Evolutionary conservation across 2,888 invertebrate genomes (phyloP), one percentile per base, ranked within the genome.

Genomic region (Elegia similella): DNA sequence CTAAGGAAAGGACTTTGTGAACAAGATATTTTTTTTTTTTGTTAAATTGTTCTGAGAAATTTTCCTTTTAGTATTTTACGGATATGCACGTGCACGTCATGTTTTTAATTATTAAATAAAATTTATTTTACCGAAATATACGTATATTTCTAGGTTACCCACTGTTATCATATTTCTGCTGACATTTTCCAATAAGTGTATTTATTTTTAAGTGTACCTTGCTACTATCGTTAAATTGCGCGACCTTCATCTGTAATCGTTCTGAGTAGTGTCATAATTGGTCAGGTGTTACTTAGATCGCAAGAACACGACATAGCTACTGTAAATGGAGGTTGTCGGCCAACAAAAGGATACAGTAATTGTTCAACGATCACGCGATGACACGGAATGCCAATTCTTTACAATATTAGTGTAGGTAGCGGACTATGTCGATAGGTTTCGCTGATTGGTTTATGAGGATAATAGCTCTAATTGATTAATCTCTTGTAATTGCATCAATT

Each of bases 351-450:
- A 17, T 55, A 46, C 44, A 42, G 42, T 55, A 55, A 47, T 56
- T 48, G 56, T 10, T 59, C 59, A 55, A 42, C 59, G 63, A 61
- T 58, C 65, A 70, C 69, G 72, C 67, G 65, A 68, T 66, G 63
- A 66, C 64, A 52, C 61, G 59, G 61, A 57, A 65, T 62, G 48
- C 23, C 43, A 13, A 54, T 43, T 47, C 7, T 43, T 43, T 30
- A 43, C n/a, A 1, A 42, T 23, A n/a, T 17, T 12, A 13, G 47
- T 29, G 17, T 42, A 34, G 10, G 32, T 50, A 32, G 15, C 50
- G 8, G n/a, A 13, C 50, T 13, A 17, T 42, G 6, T 12, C 38
- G 8, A 17, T 12, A 12, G 52, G 50, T 16, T 17, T 47, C 29
- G 17, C 10, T 47, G 29, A 47, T 47, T 17, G 47, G n/a, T 47